Base-by-base conservation (phyloP, 2,888 invertebrate genomes). In the Brachyopa scutellaris region DNA sequence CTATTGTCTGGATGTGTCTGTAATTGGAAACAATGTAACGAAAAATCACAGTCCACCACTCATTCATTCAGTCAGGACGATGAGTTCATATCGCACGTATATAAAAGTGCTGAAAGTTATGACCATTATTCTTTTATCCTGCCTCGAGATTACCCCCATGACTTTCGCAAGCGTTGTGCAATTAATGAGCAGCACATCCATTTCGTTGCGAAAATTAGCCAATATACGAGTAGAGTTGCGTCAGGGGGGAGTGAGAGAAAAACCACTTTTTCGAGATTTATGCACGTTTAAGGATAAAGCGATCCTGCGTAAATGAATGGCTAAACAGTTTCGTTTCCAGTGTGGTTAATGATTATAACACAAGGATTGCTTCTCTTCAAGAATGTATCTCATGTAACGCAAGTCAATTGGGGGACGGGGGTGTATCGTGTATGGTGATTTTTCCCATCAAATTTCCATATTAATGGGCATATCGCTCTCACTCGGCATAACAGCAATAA, bases 371-470 rank as follows among this genome's bases (percentile, higher is more conserved):
- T 55, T 49, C 49, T 66, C 23, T 55, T 31, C 9, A 33, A 53
- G 29, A 79, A 59, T 57, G n/a, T 73, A 61, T 62, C 49, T 59
- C 62, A 45, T 38, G 33, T 38, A 29, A 64, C 33, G 29, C 51
- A 19, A 40, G 38, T 38, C 64, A 59, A 59, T 70, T 76, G 57
- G 40, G 55, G 51, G 67, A n/a, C 26, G 61, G 57, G 21, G 40
- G 29, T 21, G 17, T 17, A 9, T 7, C 9, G 42, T 66, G 42
- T 77, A 73, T 80, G 73, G 64, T 84, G 66, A 80, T 84, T 77
- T 83, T 78, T 73, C 78, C 83, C 78, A 83, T 83, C 80, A 78
- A 76, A 85, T 85, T 85, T 85, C 82, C 85, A 85, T 85, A 85
- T 85, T 82, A 84, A 85, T 85, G 74, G 84, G 82, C 85, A 82